Percentiles rank a stretch among this genome's conserved stretches.
Conservation (phyloP, 2,797 vertebrate genomes). For the Labroides dimidiatus region DNA sequence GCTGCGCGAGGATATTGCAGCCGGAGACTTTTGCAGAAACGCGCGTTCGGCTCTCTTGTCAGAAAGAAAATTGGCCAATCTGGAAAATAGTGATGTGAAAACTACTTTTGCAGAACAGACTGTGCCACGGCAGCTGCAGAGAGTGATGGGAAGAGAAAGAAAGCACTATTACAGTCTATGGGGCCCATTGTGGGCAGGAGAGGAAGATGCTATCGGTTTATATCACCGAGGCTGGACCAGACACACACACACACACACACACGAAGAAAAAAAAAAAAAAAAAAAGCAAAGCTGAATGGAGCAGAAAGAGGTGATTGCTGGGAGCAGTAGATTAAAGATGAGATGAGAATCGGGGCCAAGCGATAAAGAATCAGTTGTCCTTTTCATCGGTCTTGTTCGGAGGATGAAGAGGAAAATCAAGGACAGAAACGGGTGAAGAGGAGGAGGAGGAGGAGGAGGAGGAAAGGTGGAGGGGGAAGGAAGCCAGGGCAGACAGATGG, state of each 20-base stretch:
- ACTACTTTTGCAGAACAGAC: conserved; percentile 54
- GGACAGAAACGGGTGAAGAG: conserved; percentile 8
- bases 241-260: conserved; percentile 20
- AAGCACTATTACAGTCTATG: conserved; percentile 41
- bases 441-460: conserved; percentile 18
- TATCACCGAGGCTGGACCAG: conserved; percentile 36
- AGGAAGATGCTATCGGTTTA: conserved; percentile 57
- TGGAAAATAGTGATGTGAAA: conserved; percentile 60
- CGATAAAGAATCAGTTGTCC: conserved; percentile 56
- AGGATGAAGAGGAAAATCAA: conserved; percentile 22
- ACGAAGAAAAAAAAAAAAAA: conserved; percentile 35
- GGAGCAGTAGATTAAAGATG: conserved; percentile 63
- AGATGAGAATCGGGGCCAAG: conserved; percentile 56
- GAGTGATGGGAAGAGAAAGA: conserved; percentile 54
- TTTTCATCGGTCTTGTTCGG: conserved; percentile 64
- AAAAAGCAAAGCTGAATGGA: conserved; percentile 32
- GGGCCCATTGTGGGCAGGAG: conserved; percentile 57
- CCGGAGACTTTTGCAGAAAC: conserved; percentile 11
- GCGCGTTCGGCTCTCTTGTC: conserved; percentile 33
- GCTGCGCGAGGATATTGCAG: conserved; percentile 32
- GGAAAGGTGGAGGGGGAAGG: conserved; percentile 13
- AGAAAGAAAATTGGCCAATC: conserved; percentile 61
- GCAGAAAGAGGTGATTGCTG: conserved; percentile 37
- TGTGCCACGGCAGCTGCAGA: conserved; percentile 24
- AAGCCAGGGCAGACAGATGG: conserved; percentile 37